These are phyloP conservation scores for Drosophila stalkeri DNA, from an alignment of 2,888 invertebrate genomes.

Conservation along the genomic window DNA sequence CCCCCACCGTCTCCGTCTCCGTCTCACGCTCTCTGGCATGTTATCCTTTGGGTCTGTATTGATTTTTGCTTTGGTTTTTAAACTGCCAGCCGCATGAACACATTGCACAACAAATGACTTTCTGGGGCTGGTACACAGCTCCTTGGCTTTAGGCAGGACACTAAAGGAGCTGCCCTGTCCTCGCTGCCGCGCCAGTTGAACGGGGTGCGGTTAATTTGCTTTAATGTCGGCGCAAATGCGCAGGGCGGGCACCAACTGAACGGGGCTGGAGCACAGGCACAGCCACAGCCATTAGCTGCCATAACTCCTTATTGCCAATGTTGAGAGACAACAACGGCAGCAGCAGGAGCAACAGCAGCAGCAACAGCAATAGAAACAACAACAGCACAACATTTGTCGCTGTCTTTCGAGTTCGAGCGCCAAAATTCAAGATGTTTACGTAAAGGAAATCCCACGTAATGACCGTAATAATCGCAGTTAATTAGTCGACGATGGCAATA, in stretches of 20 bases:
- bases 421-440: conserved; percentile 84
- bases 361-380: background rate
- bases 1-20: background rate
- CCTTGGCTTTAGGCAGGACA: conserved; percentile 4
- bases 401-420: conserved; percentile 63
- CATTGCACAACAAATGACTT: conserved; percentile 83
- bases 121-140: conserved; percentile 57
- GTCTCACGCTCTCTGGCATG: background rate
- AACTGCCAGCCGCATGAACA: conserved; percentile 80
- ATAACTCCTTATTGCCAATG: conserved; percentile 61
- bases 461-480: conserved; percentile 85
- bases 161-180: conserved; percentile 2
- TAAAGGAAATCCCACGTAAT: conserved; percentile 85
- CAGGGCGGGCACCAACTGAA: conserved; percentile 9
- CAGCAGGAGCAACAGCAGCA: background rate
- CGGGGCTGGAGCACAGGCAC: conserved; percentile 34
- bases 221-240: conserved; percentile 79
- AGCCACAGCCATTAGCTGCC: conserved; percentile 61
- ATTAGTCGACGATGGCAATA: conserved; percentile 83
- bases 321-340: conserved; percentile 42
- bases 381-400: conserved; percentile 49
- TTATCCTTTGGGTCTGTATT: conserved; percentile 68
- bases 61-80: conserved; percentile 80
- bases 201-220: conserved; percentile 83
- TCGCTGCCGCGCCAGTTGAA: conserved; percentile 22